Evolutionary conservation across 2,888 invertebrate genomes (phyloP), one percentile per base, ranked within the genome.

Genomic region (Patella depressa): DNA sequence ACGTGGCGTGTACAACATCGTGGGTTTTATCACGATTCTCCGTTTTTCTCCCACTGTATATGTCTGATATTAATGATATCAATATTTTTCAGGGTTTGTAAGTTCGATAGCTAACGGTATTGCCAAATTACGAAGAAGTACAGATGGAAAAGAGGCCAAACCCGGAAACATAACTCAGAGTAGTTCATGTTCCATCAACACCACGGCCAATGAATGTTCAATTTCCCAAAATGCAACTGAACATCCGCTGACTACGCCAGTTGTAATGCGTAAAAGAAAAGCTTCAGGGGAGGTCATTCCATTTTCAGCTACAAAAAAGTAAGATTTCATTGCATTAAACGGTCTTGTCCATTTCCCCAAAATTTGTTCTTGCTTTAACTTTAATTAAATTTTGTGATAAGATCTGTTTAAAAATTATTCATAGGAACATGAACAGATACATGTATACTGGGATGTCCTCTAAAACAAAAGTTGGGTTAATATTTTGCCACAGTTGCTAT

Each of bases 281-380:
- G 84, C 85, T 17, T 85, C 86, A 9, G 84, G 82, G 3, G 88
- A 88, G 19, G 79, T 76, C 24, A 77, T 85, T 45, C 86, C 88
- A 2, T 88, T 90, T 78, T 89, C 90, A 45, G 86, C 89, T 9
- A 84, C 87, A 17, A 89, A 89, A 81, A 88, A 87, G 90, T 90
- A 84, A 78, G 85, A 55, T 65, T 9, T 55, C 24, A 54, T 65
- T 53, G 17, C 73, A 17, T 71, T 29, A 53, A n/a, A n/a, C n/a
- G 7, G 19, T 70, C 15, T 57, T 34, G 5, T 53, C 7, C 1
- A n/a, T 54, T 59, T 1, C 15, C 34, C 59, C 45, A 7, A 29
- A 57, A 5, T 65, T 69, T 53, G 15, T 71, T 72, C 59, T 69
- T 78, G 15, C 17, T 53, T 53, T 12, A 12, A 74, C 17, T 53